Conservation (phyloP, 2,888 invertebrate species). For the Scaptomyza parva region DNA sequence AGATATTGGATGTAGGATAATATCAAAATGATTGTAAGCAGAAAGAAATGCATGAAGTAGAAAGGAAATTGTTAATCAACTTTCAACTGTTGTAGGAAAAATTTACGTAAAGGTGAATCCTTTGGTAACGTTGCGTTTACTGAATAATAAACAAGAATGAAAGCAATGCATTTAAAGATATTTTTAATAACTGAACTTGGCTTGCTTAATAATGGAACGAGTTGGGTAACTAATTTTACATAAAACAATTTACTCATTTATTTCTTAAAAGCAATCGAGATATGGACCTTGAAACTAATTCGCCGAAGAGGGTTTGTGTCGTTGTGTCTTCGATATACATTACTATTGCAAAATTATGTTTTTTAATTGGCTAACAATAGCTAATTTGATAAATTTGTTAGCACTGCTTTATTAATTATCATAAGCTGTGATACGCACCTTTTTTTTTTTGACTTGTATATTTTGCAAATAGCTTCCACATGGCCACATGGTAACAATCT, state of each 20-base stretch:
- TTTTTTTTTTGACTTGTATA: no score
- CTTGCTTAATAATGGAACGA: no score
- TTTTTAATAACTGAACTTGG: neutral
- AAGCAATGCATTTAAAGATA: slow-evolving; percentile 15
- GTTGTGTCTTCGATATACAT: no score
- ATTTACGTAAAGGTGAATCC: slow-evolving; percentile 59
- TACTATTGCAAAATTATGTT: no score
- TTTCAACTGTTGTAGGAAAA: slow-evolving; percentile 68
- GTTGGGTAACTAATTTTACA: neutral
- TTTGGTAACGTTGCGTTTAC: slow-evolving; percentile 57
- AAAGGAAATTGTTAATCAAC: slow-evolving; percentile 53
- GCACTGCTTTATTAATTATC: no score
- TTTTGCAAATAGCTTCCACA: no score
- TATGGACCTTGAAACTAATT: no score
- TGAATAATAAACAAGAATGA: slow-evolving; percentile 38
- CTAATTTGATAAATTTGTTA: no score
- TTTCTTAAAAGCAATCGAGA: no score
- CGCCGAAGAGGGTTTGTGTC: no score
- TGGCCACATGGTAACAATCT: neutral
- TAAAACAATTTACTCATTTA: no score
- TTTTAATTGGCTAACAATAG: no score
- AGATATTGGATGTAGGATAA: slow-evolving; percentile 24
- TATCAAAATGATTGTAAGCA: slow-evolving; percentile 39
- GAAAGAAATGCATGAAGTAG: slow-evolving; percentile 8
- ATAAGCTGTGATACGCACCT: neutral